Percentiles rank a stretch among this genome's conserved stretches.
phyloP scores from a whole-genome alignment of 1,140 invertebrate genomes.

The Neoseiulus cucumeris region DNA sequence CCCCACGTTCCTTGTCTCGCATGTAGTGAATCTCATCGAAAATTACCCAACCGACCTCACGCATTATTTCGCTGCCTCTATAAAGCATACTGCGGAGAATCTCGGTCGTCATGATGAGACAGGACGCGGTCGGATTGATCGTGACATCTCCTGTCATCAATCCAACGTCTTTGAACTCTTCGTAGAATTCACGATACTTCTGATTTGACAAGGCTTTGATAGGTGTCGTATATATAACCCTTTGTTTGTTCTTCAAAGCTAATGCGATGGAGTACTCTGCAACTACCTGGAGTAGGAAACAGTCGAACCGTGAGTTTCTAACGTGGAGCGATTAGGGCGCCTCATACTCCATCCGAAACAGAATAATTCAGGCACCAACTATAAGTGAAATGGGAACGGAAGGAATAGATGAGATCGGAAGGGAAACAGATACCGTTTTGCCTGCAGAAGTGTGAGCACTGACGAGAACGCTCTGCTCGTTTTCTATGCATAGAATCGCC shows the following conservation, averaged over 20 bases:
- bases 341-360: too few relatives aligned
- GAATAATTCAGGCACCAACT: too few relatives aligned
- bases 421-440: constrained; percentile 59
- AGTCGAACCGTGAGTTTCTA: too few relatives aligned
- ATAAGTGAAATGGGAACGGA: too few relatives aligned
- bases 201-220: constrained; percentile 99
- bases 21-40: constrained; percentile 99
- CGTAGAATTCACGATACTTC: constrained; percentile 93
- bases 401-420: too few relatives aligned
- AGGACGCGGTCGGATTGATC: constrained; percentile 89
- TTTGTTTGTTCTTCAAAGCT: constrained; percentile 46
- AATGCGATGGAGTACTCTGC: constrained; percentile 44
- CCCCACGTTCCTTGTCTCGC: constrained; percentile 94
- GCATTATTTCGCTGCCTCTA: constrained; percentile 86
- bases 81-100: constrained; percentile 98
- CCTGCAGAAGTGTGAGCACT: constrained; percentile 99
- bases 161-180: constrained; percentile 95
- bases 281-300: constrained; percentile 9
- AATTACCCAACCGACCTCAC: constrained; percentile 97
- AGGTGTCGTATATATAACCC: constrained; percentile 98
- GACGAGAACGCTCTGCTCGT: constrained; percentile 87
- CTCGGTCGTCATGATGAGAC: constrained; percentile 99
- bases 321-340: too few relatives aligned
- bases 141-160: constrained; percentile 97
- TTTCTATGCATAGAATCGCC: constrained; percentile 91